Evolutionary conservation across 2,113 vertebrate species (phyloP).

Genomic region (Silurus asotus): DNA sequence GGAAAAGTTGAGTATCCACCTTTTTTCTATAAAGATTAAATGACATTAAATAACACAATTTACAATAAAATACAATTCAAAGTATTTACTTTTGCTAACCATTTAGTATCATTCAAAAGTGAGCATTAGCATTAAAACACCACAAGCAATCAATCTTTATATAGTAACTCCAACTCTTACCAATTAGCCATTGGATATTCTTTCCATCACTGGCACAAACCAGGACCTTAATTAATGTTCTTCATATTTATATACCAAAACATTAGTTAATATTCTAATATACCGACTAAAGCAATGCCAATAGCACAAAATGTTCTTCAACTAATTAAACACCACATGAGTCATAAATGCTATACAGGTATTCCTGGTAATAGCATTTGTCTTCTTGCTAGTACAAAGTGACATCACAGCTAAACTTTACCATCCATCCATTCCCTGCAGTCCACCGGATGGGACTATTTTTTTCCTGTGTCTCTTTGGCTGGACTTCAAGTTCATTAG

Average conservation of each 20-base stretch:
- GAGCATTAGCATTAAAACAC: neutral
- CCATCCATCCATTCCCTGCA: neutral
- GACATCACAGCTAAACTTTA: neutral
- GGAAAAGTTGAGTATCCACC: no score
- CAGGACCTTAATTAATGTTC: neutral
- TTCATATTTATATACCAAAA: neutral
- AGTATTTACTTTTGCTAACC: no score
- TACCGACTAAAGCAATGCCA: neutral
- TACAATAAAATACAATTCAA: no score
- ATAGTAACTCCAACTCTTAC: neutral
- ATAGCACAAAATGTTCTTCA: neutral
- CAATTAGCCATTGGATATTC: neutral
- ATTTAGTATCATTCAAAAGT: neutral
- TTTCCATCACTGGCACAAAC: neutral
- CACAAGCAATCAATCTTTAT: neutral
- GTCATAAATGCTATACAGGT: neutral
- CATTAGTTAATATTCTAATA: neutral
- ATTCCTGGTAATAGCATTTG: neutral
- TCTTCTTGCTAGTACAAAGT: neutral
- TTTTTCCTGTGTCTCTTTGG: constrained; percentile 48
- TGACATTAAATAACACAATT: no score
- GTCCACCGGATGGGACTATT: constrained; percentile 6
- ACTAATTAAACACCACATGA: neutral
- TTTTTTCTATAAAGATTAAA: no score
- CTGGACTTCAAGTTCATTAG: constrained; percentile 57